Conservation (phyloP, 2,113 vertebrate species). For the Epinephelus fuscoguttatus region DNA sequence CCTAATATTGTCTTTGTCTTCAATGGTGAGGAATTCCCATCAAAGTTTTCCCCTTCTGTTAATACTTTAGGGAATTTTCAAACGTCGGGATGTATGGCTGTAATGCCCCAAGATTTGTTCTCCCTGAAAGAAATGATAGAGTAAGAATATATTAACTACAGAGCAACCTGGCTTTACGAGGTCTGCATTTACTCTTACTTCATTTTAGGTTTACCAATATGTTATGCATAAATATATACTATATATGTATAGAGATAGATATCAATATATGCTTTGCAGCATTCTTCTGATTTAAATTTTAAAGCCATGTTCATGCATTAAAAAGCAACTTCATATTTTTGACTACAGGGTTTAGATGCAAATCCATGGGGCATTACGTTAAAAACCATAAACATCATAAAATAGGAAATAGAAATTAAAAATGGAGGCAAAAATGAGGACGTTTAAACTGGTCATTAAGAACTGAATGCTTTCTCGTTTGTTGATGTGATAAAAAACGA, state of each 20-base stretch:
- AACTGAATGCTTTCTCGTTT: constrained; percentile 75
- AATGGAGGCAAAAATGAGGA: constrained; percentile 83
- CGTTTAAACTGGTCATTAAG: constrained; percentile 76
- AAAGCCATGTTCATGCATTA: constrained; percentile 95
- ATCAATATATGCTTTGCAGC: constrained; percentile 84
- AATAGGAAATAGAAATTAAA: constrained; percentile 83
- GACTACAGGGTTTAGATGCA: constrained; percentile 88
- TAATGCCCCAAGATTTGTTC: constrained; percentile 99
- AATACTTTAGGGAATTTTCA: constrained; percentile 99
- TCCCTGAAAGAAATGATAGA: constrained; percentile 99
- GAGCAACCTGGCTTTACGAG: constrained; percentile 98
- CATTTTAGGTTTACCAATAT: constrained; percentile 84
- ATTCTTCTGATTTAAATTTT: constrained; percentile 88
- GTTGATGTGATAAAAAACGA: constrained; percentile 78
- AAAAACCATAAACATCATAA: constrained; percentile 86
- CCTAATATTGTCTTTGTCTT: constrained; percentile 99
- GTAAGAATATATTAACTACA: constrained; percentile 99
- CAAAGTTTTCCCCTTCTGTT: constrained; percentile 99
- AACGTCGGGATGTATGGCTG: constrained; percentile 99
- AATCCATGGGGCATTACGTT: constrained; percentile 98
- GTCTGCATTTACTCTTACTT: constrained; percentile 91
- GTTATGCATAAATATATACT: constrained; percentile 78
- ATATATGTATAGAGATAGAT: constrained; percentile 66
- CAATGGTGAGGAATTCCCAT: constrained; percentile 99
- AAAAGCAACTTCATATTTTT: constrained; percentile 88